Percentiles rank a stretch among this genome's conserved stretches.
Evolutionary conservation across 1,140 invertebrate species (phyloP).

Genomic region (Caenorhabditis brenneri): DNA sequence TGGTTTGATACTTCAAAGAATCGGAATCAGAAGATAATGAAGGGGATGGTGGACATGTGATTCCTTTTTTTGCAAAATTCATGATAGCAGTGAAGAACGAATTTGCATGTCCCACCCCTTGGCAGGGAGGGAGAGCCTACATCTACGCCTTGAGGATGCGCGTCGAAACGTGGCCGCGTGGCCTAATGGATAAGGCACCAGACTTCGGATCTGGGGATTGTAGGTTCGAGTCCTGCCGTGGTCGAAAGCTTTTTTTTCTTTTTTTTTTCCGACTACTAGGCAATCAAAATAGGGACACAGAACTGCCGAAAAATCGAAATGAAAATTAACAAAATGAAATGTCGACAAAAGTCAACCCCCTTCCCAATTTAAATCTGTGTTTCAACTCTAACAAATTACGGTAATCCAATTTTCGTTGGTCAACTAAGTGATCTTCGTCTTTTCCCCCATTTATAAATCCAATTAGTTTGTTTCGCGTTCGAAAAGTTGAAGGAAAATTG

Average conservation of each 20-base stretch:
- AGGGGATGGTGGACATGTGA: neutral
- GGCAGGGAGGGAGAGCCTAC: too few species aligned
- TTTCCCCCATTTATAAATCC: neutral
- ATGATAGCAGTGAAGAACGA: too few species aligned
- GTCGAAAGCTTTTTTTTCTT: slow-evolving; percentile 58
- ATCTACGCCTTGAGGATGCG: neutral
- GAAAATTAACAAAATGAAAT: too few species aligned
- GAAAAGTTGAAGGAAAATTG: neutral
- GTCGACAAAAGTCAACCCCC: too few species aligned
- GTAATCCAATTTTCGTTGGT: neutral
- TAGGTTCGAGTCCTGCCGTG: slow-evolving; percentile 72
- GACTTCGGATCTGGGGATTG: slow-evolving; percentile 73
- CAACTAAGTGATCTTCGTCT: too few species aligned
- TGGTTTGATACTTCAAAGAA: neutral
- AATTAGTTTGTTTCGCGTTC: neutral
- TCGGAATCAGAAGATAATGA: neutral
- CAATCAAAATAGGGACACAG: too few species aligned
- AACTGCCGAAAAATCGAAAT: too few species aligned
- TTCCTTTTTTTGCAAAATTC: too few species aligned
- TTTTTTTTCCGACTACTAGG: neutral
- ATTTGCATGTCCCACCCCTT: too few species aligned
- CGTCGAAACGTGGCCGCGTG: slow-evolving; percentile 59
- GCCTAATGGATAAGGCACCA: slow-evolving; percentile 73
- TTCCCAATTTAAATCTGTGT: too few species aligned
- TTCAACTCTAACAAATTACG: neutral